phyloP scores from a whole-genome alignment of 2,797 vertebrate genomes.

The Distichodus sexfasciatus region DNA sequence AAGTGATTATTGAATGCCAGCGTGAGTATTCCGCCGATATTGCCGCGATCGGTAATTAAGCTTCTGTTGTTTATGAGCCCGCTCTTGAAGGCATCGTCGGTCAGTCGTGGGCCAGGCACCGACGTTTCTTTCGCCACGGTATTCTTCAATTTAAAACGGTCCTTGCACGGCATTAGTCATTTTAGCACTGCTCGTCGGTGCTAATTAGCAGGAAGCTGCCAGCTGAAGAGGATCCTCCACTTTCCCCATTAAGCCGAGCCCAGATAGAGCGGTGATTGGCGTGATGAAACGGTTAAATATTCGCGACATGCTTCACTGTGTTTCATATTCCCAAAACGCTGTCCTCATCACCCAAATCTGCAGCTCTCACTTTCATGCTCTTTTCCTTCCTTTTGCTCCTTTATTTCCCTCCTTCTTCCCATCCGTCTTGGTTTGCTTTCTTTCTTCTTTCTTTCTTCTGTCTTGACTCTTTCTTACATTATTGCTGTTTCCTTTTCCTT shows the following conservation, averaged over 20 bases:
- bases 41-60: no score
- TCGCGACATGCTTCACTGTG: constrained; percentile 74
- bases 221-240: constrained; percentile 77
- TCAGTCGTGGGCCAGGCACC: no score
- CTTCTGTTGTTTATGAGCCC: constrained; percentile 33
- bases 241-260: constrained; percentile 77
- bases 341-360: neutral
- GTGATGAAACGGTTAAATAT: constrained; percentile 70
- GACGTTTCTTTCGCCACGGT: no score
- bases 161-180: constrained; percentile 79
- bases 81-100: constrained; percentile 46
- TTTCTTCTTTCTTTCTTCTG: neutral
- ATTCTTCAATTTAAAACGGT: constrained; percentile 82
- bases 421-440: neutral
- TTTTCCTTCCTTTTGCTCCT: neutral
- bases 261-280: constrained; percentile 77
- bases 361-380: constrained; percentile 5
- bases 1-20: no score
- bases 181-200: constrained; percentile 76
- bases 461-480: neutral
- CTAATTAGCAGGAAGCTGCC: constrained; percentile 75
- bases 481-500: no score
- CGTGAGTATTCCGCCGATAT: no score
- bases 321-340: constrained; percentile 54
- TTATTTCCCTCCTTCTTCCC: neutral